A percentile compares a stretch with the other conserved stretches of the same genome.
phyloP scores from a whole-genome alignment of 2,113 vertebrate species.

The Ammodytes dubius region DNA sequence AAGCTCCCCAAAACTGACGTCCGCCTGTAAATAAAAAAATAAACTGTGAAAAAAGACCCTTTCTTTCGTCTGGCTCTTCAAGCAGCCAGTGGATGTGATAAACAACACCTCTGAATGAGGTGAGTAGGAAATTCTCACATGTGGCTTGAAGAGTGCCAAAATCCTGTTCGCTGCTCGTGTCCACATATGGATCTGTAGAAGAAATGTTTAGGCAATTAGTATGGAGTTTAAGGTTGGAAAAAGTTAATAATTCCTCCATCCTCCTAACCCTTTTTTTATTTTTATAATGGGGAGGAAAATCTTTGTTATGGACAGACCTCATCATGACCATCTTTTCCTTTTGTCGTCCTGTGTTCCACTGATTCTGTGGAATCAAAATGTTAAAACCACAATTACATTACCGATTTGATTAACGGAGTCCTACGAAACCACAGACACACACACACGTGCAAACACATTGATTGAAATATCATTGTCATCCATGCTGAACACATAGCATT shows the following conservation, averaged over 20 bases:
- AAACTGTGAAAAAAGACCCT: neutral
- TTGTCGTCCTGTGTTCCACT: conserved; percentile 46
- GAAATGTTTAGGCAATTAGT: conserved; percentile 75
- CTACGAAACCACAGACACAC: conserved; percentile 27
- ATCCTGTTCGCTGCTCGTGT: conserved; percentile 21
- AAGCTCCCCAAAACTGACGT: no score
- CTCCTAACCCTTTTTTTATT: conserved; percentile 1
- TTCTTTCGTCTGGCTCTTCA: conserved; percentile 26
- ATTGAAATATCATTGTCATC: conserved; percentile 56
- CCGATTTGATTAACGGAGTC: conserved; percentile 56
- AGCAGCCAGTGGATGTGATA: conserved; percentile 41
- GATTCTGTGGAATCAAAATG: conserved; percentile 48
- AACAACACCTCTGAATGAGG: conserved; percentile 61
- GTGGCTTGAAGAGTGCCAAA: conserved; percentile 30
- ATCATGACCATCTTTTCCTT: conserved; percentile 58
- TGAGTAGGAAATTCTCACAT: conserved; percentile 54
- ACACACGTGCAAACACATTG: conserved; percentile 5
- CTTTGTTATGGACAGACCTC: conserved; percentile 61
- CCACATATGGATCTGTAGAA: conserved; percentile 48
- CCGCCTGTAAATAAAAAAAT: no score
- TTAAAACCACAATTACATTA: conserved; percentile 55
- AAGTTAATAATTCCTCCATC: conserved; percentile 49
- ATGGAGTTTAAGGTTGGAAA: conserved; percentile 62
- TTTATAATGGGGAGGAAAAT: conserved; percentile 64
- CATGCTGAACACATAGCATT: conserved; percentile 54